These are phyloP conservation scores for Lagodon rhomboides DNA, from an alignment of 2,797 vertebrate species.

Conservation along the genomic window DNA sequence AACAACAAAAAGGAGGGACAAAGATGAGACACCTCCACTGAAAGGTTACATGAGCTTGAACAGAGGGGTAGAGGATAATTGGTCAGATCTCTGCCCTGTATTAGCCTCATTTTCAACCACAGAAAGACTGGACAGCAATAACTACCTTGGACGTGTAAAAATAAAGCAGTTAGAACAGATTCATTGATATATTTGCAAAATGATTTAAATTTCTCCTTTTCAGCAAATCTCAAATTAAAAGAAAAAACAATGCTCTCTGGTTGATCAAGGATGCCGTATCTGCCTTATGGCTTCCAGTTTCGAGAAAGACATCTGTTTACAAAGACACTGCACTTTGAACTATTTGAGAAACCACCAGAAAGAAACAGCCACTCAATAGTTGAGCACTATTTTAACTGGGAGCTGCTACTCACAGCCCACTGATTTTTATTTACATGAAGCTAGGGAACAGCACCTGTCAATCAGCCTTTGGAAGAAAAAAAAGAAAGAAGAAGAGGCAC, in stretches of 20 bases:
- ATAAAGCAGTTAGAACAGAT: background rate
- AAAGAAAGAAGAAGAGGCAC: constrained; percentile 21
- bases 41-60: background rate
- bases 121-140: background rate
- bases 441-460: constrained; percentile 53
- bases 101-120: constrained; percentile 11
- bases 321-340: constrained; percentile 9
- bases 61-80: background rate
- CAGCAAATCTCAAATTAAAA: constrained; percentile 1
- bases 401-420: constrained; percentile 31
- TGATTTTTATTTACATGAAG: constrained; percentile 44
- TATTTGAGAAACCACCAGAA: background rate
- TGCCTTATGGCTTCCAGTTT: constrained; percentile 12
- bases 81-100: constrained; percentile 2
- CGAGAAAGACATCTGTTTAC: constrained; percentile 12
- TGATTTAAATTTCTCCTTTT: background rate
- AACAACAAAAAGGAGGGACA: constrained; percentile 5
- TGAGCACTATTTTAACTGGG: constrained; percentile 24
- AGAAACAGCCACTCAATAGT: constrained; percentile 2
- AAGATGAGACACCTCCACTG: background rate
- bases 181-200: background rate
- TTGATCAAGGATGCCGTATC: background rate
- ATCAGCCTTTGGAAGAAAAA: constrained; percentile 37
- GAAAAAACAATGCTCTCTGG: background rate
- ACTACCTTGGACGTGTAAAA: background rate